Evolutionary conservation across 2,888 invertebrate genomes (phyloP).

Genomic region (Acanthosepion esculentum): DNA sequence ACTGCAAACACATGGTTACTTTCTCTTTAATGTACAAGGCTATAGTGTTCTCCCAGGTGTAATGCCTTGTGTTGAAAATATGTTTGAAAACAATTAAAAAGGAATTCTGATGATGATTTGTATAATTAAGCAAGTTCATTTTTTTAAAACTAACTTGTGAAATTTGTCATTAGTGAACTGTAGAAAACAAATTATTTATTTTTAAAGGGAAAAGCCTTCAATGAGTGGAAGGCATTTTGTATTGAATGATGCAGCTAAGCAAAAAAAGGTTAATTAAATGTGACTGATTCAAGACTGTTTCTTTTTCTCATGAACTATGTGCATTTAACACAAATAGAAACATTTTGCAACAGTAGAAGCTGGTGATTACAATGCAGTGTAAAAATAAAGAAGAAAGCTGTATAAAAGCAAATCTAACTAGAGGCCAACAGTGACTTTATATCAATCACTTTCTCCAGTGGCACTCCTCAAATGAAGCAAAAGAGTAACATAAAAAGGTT

Average conservation of each 20-base stretch:
- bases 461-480: not conserved
- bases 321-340: not conserved
- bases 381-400: not conserved
- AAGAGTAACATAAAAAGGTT: not conserved
- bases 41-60: conserved; percentile 13
- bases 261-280: not conserved
- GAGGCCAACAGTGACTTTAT: not conserved
- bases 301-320: too few relatives aligned
- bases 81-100: not conserved
- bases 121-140: not conserved
- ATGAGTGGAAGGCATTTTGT: not conserved
- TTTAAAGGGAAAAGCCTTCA: not conserved
- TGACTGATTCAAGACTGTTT: too few relatives aligned
- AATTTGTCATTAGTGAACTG: conserved; percentile 1
- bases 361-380: not conserved
- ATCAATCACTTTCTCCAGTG: not conserved
- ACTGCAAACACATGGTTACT: conserved; percentile 33
- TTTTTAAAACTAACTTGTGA: not conserved
- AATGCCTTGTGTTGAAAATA: not conserved
- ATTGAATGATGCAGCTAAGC: not conserved
- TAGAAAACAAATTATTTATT: not conserved
- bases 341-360: not conserved
- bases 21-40: not conserved
- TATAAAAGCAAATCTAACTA: not conserved
- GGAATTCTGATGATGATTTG: not conserved